phyloP scores from a whole-genome alignment of 2,113 vertebrate genomes.

The Zapus hudsonius region DNA sequence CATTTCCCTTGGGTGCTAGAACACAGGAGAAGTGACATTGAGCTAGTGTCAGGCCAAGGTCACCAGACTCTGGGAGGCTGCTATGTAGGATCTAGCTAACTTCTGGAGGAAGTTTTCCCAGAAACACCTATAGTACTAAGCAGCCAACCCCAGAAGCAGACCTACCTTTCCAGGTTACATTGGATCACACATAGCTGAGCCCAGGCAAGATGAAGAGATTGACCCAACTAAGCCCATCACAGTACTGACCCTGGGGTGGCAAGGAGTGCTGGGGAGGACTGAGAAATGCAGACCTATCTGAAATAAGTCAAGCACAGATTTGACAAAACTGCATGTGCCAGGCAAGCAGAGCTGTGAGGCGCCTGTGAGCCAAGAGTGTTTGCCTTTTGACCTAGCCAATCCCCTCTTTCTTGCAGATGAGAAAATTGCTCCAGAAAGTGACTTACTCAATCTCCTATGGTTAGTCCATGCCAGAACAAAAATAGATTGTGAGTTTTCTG shows the following conservation, averaged over 20 bases:
- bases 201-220: background rate
- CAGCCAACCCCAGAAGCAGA: background rate
- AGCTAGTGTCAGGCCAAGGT: background rate
- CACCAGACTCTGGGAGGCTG: background rate
- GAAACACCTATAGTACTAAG: background rate
- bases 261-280: background rate
- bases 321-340: background rate
- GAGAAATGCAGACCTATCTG: background rate
- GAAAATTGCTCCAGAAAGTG: conserved; percentile 56
- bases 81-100: background rate
- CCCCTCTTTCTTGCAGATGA: conserved; percentile 50
- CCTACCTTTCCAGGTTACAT: background rate
- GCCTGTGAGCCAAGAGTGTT: background rate
- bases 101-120: background rate
- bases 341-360: conserved; percentile 42
- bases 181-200: background rate
- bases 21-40: background rate
- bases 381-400: conserved; percentile 36
- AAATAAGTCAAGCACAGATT: conserved; percentile 32
- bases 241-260: background rate
- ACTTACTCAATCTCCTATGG: conserved; percentile 44
- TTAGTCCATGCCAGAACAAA: conserved; percentile 48
- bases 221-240: background rate
- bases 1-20: conserved; percentile 28
- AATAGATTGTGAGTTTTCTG: conserved; percentile 44